A percentile compares a stretch with the other conserved stretches of the same genome.
These are phyloP conservation scores for Portunus trituberculatus DNA, from an alignment of 1,140 invertebrate genomes.

Conservation along the genomic window DNA sequence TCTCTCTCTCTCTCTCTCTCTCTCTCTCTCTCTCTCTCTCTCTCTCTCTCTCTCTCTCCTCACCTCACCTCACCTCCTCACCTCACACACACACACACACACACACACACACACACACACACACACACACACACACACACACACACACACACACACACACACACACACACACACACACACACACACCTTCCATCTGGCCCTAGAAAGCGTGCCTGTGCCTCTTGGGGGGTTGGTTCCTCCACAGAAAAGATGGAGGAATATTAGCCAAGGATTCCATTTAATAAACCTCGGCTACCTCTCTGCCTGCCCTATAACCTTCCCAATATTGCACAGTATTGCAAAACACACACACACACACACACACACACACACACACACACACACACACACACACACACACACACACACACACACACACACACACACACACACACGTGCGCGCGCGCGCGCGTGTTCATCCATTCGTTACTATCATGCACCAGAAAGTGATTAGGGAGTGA, in stretches of 20 bases:
- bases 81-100: too few species aligned
- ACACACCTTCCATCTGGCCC: background rate
- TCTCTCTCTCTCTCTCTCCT: background rate
- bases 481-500: too few species aligned
- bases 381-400: slow-evolving; percentile 34
- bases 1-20: background rate
- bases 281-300: slow-evolving; percentile 7
- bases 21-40: background rate
- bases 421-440: too few species aligned
- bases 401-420: background rate
- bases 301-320: slow-evolving; percentile 18
- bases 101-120: slow-evolving; percentile 20
- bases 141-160: slow-evolving; percentile 45
- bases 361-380: slow-evolving; percentile 30
- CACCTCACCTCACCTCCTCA: too few species aligned
- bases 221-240: background rate
- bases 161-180: slow-evolving; percentile 52
- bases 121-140: slow-evolving; percentile 41
- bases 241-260: background rate
- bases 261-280: slow-evolving; percentile 26
- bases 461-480: too few species aligned
- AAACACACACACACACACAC: slow-evolving; percentile 7
- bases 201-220: background rate
- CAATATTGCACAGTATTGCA: background rate
- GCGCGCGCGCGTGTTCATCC: too few species aligned